Evolutionary conservation across 2,113 vertebrate species (phyloP).

Genomic region (Istiophorus platypterus): DNA sequence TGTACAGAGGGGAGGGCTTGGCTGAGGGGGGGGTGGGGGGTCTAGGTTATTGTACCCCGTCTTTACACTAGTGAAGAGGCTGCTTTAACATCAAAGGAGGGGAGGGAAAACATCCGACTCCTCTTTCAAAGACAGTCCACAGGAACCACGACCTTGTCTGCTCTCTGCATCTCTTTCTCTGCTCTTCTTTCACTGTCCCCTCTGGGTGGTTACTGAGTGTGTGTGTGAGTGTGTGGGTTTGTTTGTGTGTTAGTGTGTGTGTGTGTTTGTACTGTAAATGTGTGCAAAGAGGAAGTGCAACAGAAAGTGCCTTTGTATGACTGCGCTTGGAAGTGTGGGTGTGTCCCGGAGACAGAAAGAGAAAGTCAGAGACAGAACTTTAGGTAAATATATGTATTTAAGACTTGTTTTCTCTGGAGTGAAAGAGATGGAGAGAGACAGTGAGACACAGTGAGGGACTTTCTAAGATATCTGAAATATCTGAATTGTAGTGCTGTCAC

Average conservation of each 20-base stretch:
- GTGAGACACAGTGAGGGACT: slow-evolving; percentile 18
- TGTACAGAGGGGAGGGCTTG: slow-evolving; percentile 49
- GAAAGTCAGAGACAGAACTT: slow-evolving; percentile 14
- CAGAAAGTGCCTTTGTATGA: slow-evolving; percentile 42
- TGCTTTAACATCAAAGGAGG: slow-evolving; percentile 80
- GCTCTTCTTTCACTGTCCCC: slow-evolving; percentile 66
- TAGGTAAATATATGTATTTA: slow-evolving; percentile 36
- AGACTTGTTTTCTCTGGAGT: not conserved
- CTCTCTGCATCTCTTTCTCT: slow-evolving; percentile 64
- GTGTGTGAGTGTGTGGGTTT: slow-evolving; percentile 25
- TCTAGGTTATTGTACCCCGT: slow-evolving; percentile 67
- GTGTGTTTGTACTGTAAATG: slow-evolving; percentile 24
- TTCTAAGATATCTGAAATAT: slow-evolving; percentile 12
- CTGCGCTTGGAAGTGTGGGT: not conserved
- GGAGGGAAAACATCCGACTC: slow-evolving; percentile 63
- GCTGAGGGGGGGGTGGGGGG: slow-evolving; percentile 28
- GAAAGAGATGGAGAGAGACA: not conserved
- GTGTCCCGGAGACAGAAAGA: not conserved
- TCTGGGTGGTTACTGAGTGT: slow-evolving; percentile 60
- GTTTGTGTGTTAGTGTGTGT: not conserved
- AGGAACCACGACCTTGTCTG: slow-evolving; percentile 73
- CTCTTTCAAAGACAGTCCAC: slow-evolving; percentile 79
- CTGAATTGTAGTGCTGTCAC: not conserved
- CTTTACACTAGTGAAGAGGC: slow-evolving; percentile 74
- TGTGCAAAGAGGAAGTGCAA: not conserved